Base-by-base conservation (phyloP, 2,888 invertebrate species). In the Folsomia candida region DNA sequence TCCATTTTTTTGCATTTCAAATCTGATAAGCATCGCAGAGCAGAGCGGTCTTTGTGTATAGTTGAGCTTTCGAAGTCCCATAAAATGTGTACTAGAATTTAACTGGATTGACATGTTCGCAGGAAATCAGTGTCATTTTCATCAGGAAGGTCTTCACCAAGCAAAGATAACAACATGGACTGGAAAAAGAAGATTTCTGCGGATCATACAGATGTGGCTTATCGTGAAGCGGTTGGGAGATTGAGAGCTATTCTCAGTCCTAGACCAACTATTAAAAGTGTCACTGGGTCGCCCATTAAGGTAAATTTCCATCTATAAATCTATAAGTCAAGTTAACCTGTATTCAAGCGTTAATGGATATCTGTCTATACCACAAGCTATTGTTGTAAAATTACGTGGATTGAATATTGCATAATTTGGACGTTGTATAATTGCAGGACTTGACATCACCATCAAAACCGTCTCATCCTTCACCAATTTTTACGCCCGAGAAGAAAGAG, bases 151-250 rank as follows among this genome's bases (percentile, higher is more conserved):
- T 18, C 29, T n/a, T 14, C 11, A 26, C 54, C 65, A 3, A 14
- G 14, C 22, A 65, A 65, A 27, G 57, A 65, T 20, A 74, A 67
- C 20, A 72, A 76, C 26, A 85, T 86, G 84, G 87, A 87, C 64
- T 74, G 82, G 67, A 79, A 85, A 79, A 87, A 87, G 81, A 86
- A 85, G 76, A 86, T 87, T 79, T 88, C 90, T 1, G 77, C 81
- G 65, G 91, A 93, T 83, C 92, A 92, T 80, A 92, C 92, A 0
- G 93, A 93, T 82, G 86, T 89, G 80, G 92, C 92, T 4, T 92
- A 93, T 81, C 89, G 91, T 78, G 93, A 93, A 83, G 93, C 93
- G 18, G 92, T 93, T 2, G 89, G 89, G 0, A 89, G 92, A 73
- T 84, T 93, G 64, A 88, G 91, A 82, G 89, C 91, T 80, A 78